Evolutionary conservation across 2,797 vertebrate species (phyloP), one percentile per base, ranked within the genome.

Genomic region (Mormyrus proboscirostris): DNA sequence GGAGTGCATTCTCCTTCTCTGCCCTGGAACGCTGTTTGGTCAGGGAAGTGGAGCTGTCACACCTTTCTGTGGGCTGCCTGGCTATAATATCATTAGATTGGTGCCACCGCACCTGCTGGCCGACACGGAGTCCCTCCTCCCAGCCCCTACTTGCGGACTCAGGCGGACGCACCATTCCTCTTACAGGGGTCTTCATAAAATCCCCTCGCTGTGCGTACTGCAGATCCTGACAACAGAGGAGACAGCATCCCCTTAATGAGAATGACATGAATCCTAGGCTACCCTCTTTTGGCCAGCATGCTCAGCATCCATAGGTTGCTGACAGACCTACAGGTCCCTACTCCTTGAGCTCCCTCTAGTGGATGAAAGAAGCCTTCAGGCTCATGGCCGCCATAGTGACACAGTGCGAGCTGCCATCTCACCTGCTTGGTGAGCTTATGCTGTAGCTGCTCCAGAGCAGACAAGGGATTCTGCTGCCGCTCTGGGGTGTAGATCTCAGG

Each of bases 361-460:
- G 89, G 65, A 88, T 1, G 38, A 22, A 41, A 4, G 33, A 25
- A 14, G 9, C 57, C 19, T 16, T 53, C 16, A 44, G 50, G 59
- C n/a, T 19, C 33, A 62, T 12, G 41, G 22, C 38, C 3, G 3
- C 16, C n/a, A 69, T 47, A 16, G 19, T 10, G 49, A 22, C 44
- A 33, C 44, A 22, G 65, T 22, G 57, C 7, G 44, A 86, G 50
- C 14, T 19, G 65, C 33, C 49, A 7, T 41, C 25, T 90, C 88
- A 98, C 97, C 97, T 97, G 96, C 89, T 93, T 91, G 44, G 95
- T 95, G 85, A 97, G 95, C 89, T 94, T 93, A 89, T 96, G 95
- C 91, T 97, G 97, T 41, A 97, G 95, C 88, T 92, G 92, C 90
- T 97, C 96, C 92, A 97, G 91, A 91, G 93, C 92, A 89, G 95